These are phyloP conservation scores for Bergia puertoricense DNA, from an alignment of 92 coral and sea anemone species.

Conservation along the genomic window DNA sequence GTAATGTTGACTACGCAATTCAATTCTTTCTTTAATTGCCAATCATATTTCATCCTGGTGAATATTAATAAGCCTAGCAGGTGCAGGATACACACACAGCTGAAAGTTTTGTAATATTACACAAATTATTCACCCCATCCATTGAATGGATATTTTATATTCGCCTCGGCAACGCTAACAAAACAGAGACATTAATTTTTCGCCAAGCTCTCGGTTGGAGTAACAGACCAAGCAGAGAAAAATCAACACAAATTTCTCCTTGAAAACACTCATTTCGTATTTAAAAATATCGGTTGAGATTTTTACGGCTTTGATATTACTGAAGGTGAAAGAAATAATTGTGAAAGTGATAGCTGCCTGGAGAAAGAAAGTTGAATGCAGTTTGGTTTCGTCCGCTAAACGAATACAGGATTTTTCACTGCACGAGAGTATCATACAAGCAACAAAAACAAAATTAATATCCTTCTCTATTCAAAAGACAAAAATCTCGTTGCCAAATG, in stretches of 20 bases:
- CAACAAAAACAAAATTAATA: constrained; percentile 20
- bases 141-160: constrained; percentile 35
- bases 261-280: neutral
- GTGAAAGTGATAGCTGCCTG: neutral
- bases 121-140: constrained; percentile 44
- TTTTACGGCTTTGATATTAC: neutral
- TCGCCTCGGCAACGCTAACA: constrained; percentile 46
- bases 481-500: constrained; percentile 26
- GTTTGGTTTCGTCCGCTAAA: neutral
- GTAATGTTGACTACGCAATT: neutral
- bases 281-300: neutral
- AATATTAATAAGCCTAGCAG: constrained; percentile 63
- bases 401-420: neutral
- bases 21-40: constrained; percentile 62
- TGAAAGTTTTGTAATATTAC: constrained; percentile 38
- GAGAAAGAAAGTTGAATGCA: neutral
- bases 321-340: neutral
- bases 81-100: constrained; percentile 43
- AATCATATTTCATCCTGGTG: constrained; percentile 59
- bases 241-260: neutral
- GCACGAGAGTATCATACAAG: constrained; percentile 8
- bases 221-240: neutral
- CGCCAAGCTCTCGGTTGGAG: constrained; percentile 12
- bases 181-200: constrained; percentile 23
- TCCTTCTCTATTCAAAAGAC: constrained; percentile 30